These are phyloP conservation scores for Phaenicophaeus curvirostris DNA, from an alignment of 2,797 vertebrate genomes.

Conservation along the genomic window DNA sequence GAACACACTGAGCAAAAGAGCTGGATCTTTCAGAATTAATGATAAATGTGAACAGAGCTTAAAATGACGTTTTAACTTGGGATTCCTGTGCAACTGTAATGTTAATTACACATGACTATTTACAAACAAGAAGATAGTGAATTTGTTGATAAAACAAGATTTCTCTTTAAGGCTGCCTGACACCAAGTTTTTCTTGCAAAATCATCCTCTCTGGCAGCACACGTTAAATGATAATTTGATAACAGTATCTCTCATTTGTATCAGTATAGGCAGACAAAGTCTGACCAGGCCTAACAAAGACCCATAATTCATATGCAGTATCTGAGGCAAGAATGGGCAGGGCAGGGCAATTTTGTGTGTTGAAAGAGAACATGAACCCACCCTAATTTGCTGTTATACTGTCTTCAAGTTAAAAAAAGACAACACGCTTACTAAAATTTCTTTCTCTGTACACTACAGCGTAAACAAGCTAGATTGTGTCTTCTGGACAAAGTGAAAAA, in stretches of 20 bases:
- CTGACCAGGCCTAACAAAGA: not conserved
- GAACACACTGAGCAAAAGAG: not conserved
- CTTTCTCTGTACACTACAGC: not conserved
- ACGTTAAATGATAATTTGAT: constrained; percentile 45
- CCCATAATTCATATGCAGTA: not conserved
- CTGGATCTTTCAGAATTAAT: not conserved
- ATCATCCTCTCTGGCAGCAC: not conserved
- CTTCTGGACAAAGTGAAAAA: not conserved
- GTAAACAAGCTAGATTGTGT: not conserved
- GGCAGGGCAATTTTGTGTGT: not conserved
- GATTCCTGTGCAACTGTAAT: not conserved
- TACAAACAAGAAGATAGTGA: not conserved
- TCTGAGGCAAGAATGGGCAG: not conserved
- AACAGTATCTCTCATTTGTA: not conserved
- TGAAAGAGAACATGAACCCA: not conserved
- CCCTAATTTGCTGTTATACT: not conserved
- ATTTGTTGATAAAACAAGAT: constrained; percentile 13
- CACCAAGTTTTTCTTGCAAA: constrained; percentile 11
- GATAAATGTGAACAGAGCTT: not conserved
- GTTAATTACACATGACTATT: not conserved
- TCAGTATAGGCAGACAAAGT: not conserved
- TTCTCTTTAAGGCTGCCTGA: constrained; percentile 9
- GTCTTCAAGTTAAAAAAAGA: not conserved
- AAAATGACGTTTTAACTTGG: not conserved
- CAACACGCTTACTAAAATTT: not conserved